Conservation (phyloP, 2,888 invertebrate species). For the Drosophila planitibia region DNA sequence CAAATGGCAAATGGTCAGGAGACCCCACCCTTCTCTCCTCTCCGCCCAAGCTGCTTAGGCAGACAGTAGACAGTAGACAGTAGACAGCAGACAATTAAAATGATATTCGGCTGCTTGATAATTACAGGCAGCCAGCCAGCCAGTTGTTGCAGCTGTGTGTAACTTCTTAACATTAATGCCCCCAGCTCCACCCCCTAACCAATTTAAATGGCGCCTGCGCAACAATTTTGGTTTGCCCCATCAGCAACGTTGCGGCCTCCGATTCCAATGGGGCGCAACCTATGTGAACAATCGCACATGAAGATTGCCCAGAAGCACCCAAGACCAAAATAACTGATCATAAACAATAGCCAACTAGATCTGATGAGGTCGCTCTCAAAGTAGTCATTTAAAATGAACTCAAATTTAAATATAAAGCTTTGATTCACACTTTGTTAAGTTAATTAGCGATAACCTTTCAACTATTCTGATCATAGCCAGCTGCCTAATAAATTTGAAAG, state of each 20-base stretch:
- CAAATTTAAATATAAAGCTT: not conserved
- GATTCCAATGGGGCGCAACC: constrained; percentile 7
- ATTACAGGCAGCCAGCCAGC: constrained; percentile 45
- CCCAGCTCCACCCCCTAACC: constrained; percentile 2
- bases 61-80: constrained; percentile 25
- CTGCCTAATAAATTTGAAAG: not conserved
- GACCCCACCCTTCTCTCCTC: not conserved
- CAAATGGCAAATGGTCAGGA: constrained; percentile 68
- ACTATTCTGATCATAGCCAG: not conserved
- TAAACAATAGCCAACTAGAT: constrained; percentile 8
- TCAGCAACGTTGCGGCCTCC: not conserved
- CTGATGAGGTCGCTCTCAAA: constrained; percentile 19
- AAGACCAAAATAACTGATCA: constrained; percentile 28
- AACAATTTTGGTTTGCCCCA: constrained; percentile 9
- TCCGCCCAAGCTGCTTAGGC: not conserved
- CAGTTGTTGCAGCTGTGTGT: constrained; percentile 39
- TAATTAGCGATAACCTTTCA: not conserved
- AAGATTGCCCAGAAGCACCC: constrained; percentile 19
- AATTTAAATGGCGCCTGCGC: constrained; percentile 27
- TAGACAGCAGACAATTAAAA: constrained; percentile 56
- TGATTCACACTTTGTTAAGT: not conserved
- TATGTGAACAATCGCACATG: constrained; percentile 36
- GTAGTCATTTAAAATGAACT: not conserved
- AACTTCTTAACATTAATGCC: constrained; percentile 16
- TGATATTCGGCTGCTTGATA: constrained; percentile 59